Conservation (phyloP, 2,113 vertebrate species). For the Embiotoca jacksoni region DNA sequence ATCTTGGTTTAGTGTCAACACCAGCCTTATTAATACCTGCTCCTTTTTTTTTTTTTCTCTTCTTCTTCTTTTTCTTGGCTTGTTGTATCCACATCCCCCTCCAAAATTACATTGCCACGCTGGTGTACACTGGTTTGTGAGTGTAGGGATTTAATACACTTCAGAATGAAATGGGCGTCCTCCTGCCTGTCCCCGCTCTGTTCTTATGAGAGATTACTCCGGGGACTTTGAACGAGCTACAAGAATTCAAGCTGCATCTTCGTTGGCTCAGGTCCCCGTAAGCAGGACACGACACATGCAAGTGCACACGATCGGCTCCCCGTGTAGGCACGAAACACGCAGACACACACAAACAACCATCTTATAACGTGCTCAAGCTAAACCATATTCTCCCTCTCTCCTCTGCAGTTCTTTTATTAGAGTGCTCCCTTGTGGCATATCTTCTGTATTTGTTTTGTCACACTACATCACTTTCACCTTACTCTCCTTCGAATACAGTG, state of each 20-base stretch:
- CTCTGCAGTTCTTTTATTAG: constrained; percentile 61
- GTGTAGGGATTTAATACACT: constrained; percentile 73
- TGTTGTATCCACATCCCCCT: constrained; percentile 39
- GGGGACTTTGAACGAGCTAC: constrained; percentile 67
- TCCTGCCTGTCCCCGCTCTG: constrained; percentile 52
- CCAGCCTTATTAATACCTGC: constrained; percentile 64
- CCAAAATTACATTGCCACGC: constrained; percentile 55
- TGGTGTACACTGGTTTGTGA: constrained; percentile 54
- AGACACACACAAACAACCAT: constrained; percentile 2
- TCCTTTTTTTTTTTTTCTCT: constrained; percentile 7
- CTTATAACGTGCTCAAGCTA: constrained; percentile 31
- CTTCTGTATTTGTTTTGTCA: constrained; percentile 67
- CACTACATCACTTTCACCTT: constrained; percentile 52
- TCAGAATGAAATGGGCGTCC: constrained; percentile 71
- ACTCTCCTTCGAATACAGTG: constrained; percentile 32
- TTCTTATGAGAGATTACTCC: constrained; percentile 74
- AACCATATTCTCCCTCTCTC: constrained; percentile 40
- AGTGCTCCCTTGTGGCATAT: constrained; percentile 69
- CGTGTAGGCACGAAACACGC: constrained; percentile 19
- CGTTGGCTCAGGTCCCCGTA: constrained; percentile 30
- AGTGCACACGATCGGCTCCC: constrained; percentile 9
- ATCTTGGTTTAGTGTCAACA: constrained; percentile 78
- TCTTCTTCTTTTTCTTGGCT: constrained; percentile 19
- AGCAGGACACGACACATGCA: constrained; percentile 33
- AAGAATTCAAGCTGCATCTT: constrained; percentile 60